phyloP scores from a whole-genome alignment of 2,113 vertebrate genomes.

The Cheirogaleus medius region DNA sequence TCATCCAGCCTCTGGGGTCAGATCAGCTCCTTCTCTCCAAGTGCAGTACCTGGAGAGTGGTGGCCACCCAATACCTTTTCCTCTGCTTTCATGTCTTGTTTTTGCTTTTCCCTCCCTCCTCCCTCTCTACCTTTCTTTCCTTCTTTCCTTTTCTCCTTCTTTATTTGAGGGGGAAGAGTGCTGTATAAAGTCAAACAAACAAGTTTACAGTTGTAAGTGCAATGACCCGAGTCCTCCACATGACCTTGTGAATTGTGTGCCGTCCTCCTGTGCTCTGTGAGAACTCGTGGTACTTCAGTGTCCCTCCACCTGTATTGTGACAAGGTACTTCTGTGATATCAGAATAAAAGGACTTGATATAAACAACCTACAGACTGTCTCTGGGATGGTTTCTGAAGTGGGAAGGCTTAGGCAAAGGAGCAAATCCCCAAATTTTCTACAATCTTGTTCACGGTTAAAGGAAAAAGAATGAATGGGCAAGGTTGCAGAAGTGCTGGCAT shows the following conservation, averaged over 20 bases:
- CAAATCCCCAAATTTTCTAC: background rate
- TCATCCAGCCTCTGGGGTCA: conserved; percentile 83
- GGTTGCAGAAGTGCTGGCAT: background rate
- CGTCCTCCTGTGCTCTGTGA: conserved; percentile 97
- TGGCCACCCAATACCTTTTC: conserved; percentile 12
- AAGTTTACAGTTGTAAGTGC: conserved; percentile 92
- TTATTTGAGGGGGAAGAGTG: conserved; percentile 74
- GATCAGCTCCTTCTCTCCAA: conserved; percentile 55
- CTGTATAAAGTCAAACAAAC: conserved; percentile 84
- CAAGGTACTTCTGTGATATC: conserved; percentile 96
- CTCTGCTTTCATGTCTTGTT: conserved; percentile 72
- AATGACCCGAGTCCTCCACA: conserved; percentile 93
- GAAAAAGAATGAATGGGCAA: background rate
- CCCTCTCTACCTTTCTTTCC: background rate
- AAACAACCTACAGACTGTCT: conserved; percentile 74
- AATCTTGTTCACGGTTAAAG: background rate
- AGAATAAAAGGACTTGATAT: conserved; percentile 94
- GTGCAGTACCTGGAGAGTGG: conserved; percentile 21
- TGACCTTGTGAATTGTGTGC: conserved; percentile 97
- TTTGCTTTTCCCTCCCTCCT: conserved; percentile 32
- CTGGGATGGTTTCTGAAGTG: conserved; percentile 68
- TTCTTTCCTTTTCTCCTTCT: conserved; percentile 54
- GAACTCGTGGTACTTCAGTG: conserved; percentile 95
- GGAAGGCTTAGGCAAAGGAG: background rate
- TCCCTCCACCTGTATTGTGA: conserved; percentile 97